phyloP scores from a whole-genome alignment of 1,140 invertebrate genomes.

The Drosophila burlai region DNA sequence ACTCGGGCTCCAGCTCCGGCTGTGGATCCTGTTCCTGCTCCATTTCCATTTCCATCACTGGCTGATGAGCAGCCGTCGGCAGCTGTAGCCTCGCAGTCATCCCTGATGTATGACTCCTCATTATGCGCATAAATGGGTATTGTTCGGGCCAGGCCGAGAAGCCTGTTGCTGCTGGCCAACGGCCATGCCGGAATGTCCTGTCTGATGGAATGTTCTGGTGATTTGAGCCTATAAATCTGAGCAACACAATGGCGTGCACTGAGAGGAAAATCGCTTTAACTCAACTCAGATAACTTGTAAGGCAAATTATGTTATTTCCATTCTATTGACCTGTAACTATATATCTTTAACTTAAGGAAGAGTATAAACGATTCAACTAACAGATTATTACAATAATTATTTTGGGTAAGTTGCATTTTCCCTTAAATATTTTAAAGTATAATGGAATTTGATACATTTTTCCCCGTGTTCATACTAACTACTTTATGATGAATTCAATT shows the following conservation, averaged over 20 bases:
- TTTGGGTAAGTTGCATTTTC: background rate
- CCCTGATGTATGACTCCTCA: constrained; percentile 67
- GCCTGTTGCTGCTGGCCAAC: constrained; percentile 58
- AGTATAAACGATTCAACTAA: no score
- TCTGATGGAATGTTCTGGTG: constrained; percentile 59
- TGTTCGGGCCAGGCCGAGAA: constrained; percentile 40
- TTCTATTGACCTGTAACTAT: no score
- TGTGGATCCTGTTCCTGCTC: background rate
- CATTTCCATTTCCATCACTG: background rate
- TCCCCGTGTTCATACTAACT: constrained; percentile 13
- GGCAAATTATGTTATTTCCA: background rate
- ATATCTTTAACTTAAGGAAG: no score
- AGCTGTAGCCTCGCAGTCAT: constrained; percentile 32
- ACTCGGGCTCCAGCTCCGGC: background rate
- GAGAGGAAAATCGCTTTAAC: background rate
- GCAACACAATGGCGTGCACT: constrained; percentile 32
- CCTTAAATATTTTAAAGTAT: background rate
- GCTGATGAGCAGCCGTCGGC: constrained; percentile 46
- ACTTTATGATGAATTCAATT: constrained; percentile 73
- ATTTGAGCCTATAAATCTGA: constrained; percentile 68
- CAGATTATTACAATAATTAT: background rate
- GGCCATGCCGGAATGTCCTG: constrained; percentile 4
- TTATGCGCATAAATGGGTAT: constrained; percentile 74
- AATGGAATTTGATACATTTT: background rate
- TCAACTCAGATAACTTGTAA: no score